Conservation (phyloP, 2,888 invertebrate genomes). For the Sarcophaga subvicina region DNA sequence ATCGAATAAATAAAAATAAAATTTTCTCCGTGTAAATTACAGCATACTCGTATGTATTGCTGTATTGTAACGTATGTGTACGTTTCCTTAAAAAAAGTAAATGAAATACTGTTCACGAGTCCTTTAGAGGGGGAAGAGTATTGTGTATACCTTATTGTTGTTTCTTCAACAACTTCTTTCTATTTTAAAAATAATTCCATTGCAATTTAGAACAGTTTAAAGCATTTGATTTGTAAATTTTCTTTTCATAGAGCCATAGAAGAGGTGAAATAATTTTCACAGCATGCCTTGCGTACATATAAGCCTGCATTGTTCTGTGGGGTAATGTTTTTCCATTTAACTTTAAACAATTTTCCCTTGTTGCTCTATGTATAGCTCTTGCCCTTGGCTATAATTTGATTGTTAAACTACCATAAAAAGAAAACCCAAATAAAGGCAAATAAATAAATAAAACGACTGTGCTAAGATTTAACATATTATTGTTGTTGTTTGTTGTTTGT, state of each 20-base stretch:
- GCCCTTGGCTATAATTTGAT: constrained; percentile 52
- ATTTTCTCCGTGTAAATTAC: too few species aligned
- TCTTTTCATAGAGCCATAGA: neutral
- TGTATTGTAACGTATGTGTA: too few species aligned
- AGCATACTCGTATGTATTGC: too few species aligned
- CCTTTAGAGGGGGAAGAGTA: neutral
- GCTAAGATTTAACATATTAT: neutral
- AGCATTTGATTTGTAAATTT: constrained; percentile 9
- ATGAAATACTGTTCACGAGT: neutral
- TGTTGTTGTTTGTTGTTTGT: constrained; percentile 28
- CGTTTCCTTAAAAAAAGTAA: too few species aligned
- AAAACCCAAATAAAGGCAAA: constrained; percentile 35
- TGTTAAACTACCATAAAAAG: constrained; percentile 42
- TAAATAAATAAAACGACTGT: neutral
- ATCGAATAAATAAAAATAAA: too few species aligned
- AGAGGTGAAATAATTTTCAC: constrained; percentile 39
- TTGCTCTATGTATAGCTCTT: neutral
- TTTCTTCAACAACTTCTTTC: neutral
- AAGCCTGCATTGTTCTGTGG: neutral
- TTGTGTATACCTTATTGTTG: neutral
- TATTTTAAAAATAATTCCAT: constrained; percentile 29
- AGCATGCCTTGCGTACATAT: constrained; percentile 37
- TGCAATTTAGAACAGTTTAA: constrained; percentile 43
- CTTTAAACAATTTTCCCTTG: constrained; percentile 44
- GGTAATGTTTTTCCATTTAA: constrained; percentile 41